Evolutionary conservation across 2,797 vertebrate genomes (phyloP).

Genomic region (Scyliorhinus canicula): DNA sequence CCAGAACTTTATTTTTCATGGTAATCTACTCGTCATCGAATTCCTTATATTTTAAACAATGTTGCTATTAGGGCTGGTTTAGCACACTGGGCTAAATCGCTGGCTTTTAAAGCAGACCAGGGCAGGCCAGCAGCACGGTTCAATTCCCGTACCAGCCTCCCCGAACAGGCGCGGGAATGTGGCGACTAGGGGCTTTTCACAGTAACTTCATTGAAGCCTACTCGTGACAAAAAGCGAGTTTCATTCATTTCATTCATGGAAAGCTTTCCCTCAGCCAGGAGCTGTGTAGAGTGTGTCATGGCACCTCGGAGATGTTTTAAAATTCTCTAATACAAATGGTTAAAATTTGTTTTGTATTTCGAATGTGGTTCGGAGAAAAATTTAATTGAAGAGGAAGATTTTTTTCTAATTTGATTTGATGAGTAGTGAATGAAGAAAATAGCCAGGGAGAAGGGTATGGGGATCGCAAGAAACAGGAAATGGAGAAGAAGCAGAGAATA

Average conservation of each 20-base stretch:
- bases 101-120: no score
- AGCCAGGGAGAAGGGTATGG: neutral
- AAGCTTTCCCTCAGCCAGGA: neutral
- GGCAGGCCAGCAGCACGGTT: no score
- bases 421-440: neutral
- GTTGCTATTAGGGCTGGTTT: no score
- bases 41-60: neutral
- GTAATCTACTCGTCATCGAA: neutral
- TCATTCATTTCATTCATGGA: no score
- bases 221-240: no score
- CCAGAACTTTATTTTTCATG: neutral
- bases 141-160: no score
- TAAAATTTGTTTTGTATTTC: neutral
- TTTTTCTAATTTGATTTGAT: neutral
- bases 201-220: no score
- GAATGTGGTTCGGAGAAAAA: neutral
- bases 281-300: neutral
- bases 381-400: neutral
- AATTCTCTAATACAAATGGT: neutral
- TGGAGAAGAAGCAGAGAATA: neutral
- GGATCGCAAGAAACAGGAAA: neutral
- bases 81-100: no score
- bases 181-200: no score
- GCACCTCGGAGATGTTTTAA: neutral
- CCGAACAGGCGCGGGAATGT: no score